Evolutionary conservation across 2,797 vertebrate genomes (phyloP).

Genomic region (Anguilla marmorata): DNA sequence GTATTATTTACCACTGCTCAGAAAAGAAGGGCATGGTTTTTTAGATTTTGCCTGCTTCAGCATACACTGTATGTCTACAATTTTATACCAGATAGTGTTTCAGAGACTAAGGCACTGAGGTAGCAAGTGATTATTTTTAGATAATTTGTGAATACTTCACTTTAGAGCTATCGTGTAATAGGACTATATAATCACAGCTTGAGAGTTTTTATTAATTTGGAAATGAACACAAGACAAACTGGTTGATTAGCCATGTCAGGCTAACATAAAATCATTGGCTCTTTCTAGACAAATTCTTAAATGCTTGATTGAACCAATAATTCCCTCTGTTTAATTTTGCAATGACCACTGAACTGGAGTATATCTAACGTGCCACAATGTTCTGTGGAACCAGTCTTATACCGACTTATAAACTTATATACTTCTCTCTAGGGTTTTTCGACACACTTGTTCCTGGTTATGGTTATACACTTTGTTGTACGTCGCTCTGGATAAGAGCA

Average conservation of each 20-base stretch:
- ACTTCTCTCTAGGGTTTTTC: too few relatives aligned
- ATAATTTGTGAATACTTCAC: neutral
- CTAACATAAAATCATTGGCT: neutral
- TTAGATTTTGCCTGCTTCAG: neutral
- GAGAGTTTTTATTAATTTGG: neutral
- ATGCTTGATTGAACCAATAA: neutral
- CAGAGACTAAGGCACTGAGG: neutral
- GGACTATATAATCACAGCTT: neutral
- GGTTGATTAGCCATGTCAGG: neutral
- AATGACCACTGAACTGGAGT: neutral
- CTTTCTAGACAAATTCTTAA: neutral
- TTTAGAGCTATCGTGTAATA: neutral
- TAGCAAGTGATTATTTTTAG: neutral
- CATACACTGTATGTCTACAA: neutral
- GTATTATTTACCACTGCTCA: conserved; percentile 6
- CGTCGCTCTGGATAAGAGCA: too few relatives aligned
- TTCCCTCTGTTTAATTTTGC: too few relatives aligned
- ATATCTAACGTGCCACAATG: neutral
- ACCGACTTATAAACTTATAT: too few relatives aligned
- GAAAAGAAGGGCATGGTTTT: neutral
- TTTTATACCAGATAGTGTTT: neutral
- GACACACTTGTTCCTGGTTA: too few relatives aligned
- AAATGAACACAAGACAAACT: too few relatives aligned
- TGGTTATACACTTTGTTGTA: too few relatives aligned
- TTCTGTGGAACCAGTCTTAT: neutral